A percentile compares a stretch with the other conserved stretches of the same genome.
phyloP scores from a whole-genome alignment of 1,140 invertebrate genomes.

The Drosophila parabipectinata region DNA sequence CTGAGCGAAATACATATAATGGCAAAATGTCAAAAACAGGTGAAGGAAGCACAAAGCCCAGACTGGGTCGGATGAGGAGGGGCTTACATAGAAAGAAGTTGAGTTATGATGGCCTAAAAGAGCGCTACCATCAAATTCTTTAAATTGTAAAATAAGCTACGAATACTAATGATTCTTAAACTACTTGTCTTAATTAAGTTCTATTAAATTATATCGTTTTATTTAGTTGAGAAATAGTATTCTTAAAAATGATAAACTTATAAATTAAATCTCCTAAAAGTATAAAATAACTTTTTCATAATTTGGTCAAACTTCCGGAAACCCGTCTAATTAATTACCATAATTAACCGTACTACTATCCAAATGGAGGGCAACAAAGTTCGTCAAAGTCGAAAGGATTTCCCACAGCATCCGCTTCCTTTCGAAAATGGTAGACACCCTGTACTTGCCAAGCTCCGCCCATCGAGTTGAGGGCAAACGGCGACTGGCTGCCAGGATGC shows the following conservation, averaged over 20 bases:
- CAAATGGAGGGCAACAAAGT: neutral
- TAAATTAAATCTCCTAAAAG: neutral
- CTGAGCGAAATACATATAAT: slow-evolving; percentile 70
- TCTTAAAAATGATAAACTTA: neutral
- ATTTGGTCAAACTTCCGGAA: neutral
- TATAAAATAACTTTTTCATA: neutral
- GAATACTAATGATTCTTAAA: too few species aligned
- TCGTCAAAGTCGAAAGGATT: slow-evolving; percentile 29
- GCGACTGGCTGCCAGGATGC: slow-evolving; percentile 57
- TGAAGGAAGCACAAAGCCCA: slow-evolving; percentile 49
- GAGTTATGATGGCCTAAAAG: neutral
- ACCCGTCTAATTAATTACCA: neutral
- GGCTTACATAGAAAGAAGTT: neutral
- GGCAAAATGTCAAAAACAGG: slow-evolving; percentile 77
- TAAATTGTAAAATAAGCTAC: too few species aligned
- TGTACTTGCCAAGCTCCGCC: slow-evolving; percentile 74
- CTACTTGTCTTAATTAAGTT: too few species aligned
- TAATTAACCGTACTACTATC: slow-evolving; percentile 28
- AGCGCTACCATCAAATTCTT: slow-evolving; percentile 15
- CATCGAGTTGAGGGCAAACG: slow-evolving; percentile 31
- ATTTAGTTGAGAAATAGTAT: neutral
- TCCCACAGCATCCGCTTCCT: slow-evolving; percentile 52
- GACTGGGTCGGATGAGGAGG: slow-evolving; percentile 1
- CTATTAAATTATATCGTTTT: neutral
- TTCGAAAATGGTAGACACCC: slow-evolving; percentile 48